A percentile compares a stretch with the other conserved stretches of the same genome.
These are phyloP conservation scores for Neelides sp. DNA, from an alignment of 1,140 invertebrate species.

Conservation along the genomic window DNA sequence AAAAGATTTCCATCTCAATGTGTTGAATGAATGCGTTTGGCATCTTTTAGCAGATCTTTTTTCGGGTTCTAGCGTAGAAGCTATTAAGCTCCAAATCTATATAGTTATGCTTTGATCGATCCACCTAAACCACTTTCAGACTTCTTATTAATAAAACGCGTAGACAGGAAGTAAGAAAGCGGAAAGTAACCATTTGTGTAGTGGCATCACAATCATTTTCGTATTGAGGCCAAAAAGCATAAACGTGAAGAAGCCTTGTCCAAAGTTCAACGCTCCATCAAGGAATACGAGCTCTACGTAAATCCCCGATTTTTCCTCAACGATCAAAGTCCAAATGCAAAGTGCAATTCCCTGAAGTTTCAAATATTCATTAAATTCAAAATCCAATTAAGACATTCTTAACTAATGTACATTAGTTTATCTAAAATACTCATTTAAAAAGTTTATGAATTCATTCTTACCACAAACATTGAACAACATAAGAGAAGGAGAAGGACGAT, in stretches of 20 bases:
- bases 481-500: conserved; percentile 69
- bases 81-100: too few species aligned
- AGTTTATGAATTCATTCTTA: conserved; percentile 38
- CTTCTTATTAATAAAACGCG: too few species aligned
- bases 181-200: conserved; percentile 43
- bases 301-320: conserved; percentile 72
- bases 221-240: conserved; percentile 68
- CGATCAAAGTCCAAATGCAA: conserved; percentile 70
- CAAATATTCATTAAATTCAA: conserved; percentile 12
- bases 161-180: neutral
- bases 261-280: conserved; percentile 74
- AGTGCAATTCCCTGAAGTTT: conserved; percentile 60
- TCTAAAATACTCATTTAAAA: neutral
- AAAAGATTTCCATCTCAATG: too few species aligned
- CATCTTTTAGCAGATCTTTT: too few species aligned
- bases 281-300: conserved; percentile 83
- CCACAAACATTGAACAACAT: conserved; percentile 74
- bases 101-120: too few species aligned
- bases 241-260: conserved; percentile 71
- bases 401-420: neutral
- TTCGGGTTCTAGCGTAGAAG: too few species aligned
- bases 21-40: too few species aligned
- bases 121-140: too few species aligned
- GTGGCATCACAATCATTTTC: conserved; percentile 53
- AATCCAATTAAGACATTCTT: neutral